Percentiles rank a stretch among this genome's conserved stretches.
These are phyloP conservation scores for Fabriciana adippe DNA, from an alignment of 2,888 invertebrate species.

Conservation along the genomic window DNA sequence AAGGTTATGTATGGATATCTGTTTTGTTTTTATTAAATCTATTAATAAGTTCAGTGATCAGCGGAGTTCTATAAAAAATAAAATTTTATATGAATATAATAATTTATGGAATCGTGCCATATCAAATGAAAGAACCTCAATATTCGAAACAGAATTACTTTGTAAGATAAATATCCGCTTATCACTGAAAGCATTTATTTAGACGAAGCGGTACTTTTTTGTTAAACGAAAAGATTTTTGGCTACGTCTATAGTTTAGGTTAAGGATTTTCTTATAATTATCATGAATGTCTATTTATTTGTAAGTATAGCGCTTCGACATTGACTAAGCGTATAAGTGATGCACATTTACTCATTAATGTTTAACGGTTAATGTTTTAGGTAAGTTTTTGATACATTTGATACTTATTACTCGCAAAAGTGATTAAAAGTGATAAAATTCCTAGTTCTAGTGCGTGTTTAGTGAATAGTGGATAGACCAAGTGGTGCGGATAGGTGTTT, in stretches of 20 bases:
- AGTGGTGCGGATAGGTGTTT: slow-evolving; percentile 74
- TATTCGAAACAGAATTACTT: slow-evolving; percentile 42
- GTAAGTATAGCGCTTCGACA: slow-evolving; percentile 71
- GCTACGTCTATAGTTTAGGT: slow-evolving; percentile 64
- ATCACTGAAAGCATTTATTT: slow-evolving; percentile 59
- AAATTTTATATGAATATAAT: slow-evolving; percentile 38
- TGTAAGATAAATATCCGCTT: slow-evolving; percentile 51
- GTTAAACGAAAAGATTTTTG: slow-evolving; percentile 49
- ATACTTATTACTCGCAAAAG: slow-evolving; percentile 79
- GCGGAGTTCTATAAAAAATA: slow-evolving; percentile 47
- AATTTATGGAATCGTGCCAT: slow-evolving; percentile 51
- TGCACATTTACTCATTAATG: slow-evolving; percentile 74
- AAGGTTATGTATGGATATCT: slow-evolving; percentile 57
- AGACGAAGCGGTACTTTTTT: slow-evolving; percentile 41
- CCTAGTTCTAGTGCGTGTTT: slow-evolving; percentile 72
- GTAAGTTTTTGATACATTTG: slow-evolving; percentile 81
- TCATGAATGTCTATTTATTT: slow-evolving; percentile 78
- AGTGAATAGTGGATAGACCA: slow-evolving; percentile 54
- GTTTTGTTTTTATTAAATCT: slow-evolving; percentile 49
- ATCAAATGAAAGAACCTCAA: slow-evolving; percentile 47
- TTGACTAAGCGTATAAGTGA: slow-evolving; percentile 69
- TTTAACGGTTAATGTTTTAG: slow-evolving; percentile 69
- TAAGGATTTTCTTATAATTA: slow-evolving; percentile 71
- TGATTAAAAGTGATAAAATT: slow-evolving; percentile 79
- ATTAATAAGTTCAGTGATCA: slow-evolving; percentile 58